phyloP scores from a whole-genome alignment of 2,888 invertebrate genomes.

The Aspidiotus rigidus region DNA sequence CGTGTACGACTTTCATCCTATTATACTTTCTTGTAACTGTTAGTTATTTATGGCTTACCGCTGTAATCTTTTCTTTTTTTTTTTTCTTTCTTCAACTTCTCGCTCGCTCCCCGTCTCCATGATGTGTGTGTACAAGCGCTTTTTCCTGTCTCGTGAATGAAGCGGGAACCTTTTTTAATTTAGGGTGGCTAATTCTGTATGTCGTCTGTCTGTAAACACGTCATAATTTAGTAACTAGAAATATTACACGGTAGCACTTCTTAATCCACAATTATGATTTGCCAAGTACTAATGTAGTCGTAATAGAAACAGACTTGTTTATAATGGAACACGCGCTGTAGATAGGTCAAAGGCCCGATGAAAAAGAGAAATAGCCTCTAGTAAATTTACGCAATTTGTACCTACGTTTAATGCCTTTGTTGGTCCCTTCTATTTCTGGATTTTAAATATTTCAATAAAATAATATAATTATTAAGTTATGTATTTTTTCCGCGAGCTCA shows the following conservation, averaged over 20 bases:
- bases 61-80: constrained; percentile 18
- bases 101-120: neutral
- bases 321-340: too few relatives aligned
- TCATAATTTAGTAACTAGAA: constrained; percentile 9
- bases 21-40: constrained; percentile 31
- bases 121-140: too few relatives aligned
- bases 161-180: constrained; percentile 7
- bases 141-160: neutral
- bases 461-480: too few relatives aligned
- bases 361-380: too few relatives aligned
- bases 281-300: neutral
- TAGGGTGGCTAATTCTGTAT: constrained; percentile 22
- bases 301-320: too few relatives aligned
- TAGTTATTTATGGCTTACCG: constrained; percentile 30
- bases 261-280: constrained; percentile 2
- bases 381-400: too few relatives aligned
- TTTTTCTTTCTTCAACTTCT: neutral
- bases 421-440: too few relatives aligned
- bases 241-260: neutral
- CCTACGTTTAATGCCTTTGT: too few relatives aligned
- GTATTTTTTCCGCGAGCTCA: too few relatives aligned
- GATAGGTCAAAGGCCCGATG: too few relatives aligned
- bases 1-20: constrained; percentile 26
- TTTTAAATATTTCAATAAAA: too few relatives aligned
- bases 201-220: constrained; percentile 18